These are phyloP conservation scores for Hemithea aestivaria DNA, from an alignment of 2,888 invertebrate genomes.

Conservation along the genomic window DNA sequence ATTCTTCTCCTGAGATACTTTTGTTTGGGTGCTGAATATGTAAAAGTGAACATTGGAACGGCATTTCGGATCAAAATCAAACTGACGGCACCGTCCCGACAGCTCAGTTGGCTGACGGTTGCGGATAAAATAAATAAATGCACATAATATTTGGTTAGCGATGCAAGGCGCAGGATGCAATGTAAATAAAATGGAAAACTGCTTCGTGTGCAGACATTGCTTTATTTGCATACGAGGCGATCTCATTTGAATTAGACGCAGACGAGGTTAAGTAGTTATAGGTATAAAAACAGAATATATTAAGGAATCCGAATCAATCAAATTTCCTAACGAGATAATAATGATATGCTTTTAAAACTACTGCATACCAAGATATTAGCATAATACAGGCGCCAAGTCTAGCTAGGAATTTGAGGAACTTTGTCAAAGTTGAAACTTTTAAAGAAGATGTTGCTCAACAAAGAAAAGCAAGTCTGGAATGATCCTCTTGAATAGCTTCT, in stretches of 20 bases:
- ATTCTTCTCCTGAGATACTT: conserved; percentile 31
- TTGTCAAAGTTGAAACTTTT: too few species aligned
- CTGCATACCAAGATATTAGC: too few species aligned
- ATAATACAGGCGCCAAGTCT: too few species aligned
- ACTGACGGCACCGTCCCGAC: conserved; percentile 38
- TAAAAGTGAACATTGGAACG: conserved; percentile 38
- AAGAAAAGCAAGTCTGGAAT: conserved; percentile 38
- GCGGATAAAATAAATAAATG: conserved; percentile 65
- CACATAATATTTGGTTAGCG: conserved; percentile 71
- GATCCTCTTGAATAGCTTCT: conserved; percentile 61
- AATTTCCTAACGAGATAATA: conserved; percentile 19
- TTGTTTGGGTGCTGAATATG: conserved; percentile 47
- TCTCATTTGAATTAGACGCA: conserved; percentile 47
- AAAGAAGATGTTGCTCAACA: conserved; percentile 45
- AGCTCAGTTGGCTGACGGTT: conserved; percentile 40
- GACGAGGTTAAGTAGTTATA: conserved; percentile 28
- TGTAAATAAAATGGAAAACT: conserved; percentile 46
- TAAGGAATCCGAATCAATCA: too few species aligned
- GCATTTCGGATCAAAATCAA: conserved; percentile 42
- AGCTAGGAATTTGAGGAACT: too few species aligned
- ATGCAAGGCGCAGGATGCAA: conserved; percentile 45
- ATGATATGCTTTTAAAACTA: too few species aligned
- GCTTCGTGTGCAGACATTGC: conserved; percentile 38
- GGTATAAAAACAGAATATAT: too few species aligned
- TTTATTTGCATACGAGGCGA: conserved; percentile 63